A percentile compares a stretch with the other conserved stretches of the same genome.
Conservation (phyloP, 2,888 invertebrate genomes). For the Chloromyia formosa region DNA sequence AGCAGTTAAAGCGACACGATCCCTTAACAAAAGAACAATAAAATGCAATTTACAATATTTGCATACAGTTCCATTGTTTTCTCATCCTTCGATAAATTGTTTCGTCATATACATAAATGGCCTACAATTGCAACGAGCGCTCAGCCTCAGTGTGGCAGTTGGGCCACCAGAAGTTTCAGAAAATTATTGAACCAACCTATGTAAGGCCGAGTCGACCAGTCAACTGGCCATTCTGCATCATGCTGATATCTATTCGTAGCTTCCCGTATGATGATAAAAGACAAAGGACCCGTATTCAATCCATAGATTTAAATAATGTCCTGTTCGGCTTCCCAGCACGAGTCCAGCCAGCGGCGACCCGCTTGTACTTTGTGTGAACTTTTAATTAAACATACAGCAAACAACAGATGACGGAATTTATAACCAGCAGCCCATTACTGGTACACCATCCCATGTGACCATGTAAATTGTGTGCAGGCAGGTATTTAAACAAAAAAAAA, state of each 20-base stretch:
- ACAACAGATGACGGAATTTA: slow-evolving; percentile 30
- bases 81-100: slow-evolving; percentile 36
- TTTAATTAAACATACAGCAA: slow-evolving; percentile 38
- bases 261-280: slow-evolving; percentile 2
- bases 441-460: too few species aligned
- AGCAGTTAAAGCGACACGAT: slow-evolving; percentile 25
- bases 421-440: not conserved
- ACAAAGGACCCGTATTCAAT: slow-evolving; percentile 1
- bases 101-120: not conserved
- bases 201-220: not conserved
- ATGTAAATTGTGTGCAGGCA: not conserved
- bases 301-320: slow-evolving; percentile 21
- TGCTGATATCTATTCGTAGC: slow-evolving; percentile 4
- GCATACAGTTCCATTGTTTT: slow-evolving; percentile 35
- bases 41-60: slow-evolving; percentile 36
- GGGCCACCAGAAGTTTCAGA: not conserved
- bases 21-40: slow-evolving; percentile 34
- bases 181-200: not conserved
- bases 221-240: slow-evolving; percentile 1
- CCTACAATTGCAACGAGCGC: not conserved
- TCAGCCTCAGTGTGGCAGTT: too few species aligned
- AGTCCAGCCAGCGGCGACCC: not conserved
- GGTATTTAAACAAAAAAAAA: not conserved
- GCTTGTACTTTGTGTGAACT: slow-evolving; percentile 17
- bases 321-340: not conserved